Percentiles rank a stretch among this genome's conserved stretches.
Conservation (phyloP, 2,888 invertebrate species). For the Nudaria mundana region DNA sequence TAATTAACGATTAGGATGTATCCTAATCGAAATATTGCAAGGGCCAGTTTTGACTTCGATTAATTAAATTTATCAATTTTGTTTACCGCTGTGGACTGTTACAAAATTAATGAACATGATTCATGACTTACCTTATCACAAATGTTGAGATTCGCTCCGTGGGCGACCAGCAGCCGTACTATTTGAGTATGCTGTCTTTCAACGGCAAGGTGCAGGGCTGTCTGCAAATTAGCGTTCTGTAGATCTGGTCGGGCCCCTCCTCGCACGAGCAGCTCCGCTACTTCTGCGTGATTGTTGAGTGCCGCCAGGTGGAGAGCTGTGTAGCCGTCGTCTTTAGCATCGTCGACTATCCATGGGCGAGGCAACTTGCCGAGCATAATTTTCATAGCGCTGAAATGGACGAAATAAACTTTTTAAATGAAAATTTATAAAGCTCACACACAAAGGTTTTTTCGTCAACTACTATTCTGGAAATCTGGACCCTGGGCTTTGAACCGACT, state of each 20-base stretch:
- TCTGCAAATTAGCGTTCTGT: conserved; percentile 97
- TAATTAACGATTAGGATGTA: too few species aligned
- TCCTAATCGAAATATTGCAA: too few species aligned
- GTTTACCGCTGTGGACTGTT: too few species aligned
- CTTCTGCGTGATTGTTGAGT: conserved; percentile 98
- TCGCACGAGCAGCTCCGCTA: conserved; percentile 93
- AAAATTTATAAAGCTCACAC: too few species aligned
- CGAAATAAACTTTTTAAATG: too few species aligned
- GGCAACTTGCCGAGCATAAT: conserved; percentile 95
- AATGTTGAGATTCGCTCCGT: conserved; percentile 96
- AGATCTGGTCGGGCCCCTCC: conserved; percentile 97
- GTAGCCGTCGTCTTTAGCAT: conserved; percentile 99
- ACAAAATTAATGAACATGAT: too few species aligned
- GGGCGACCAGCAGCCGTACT: conserved; percentile 94
- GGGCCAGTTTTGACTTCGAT: too few species aligned
- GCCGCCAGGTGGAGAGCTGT: conserved; percentile 97
- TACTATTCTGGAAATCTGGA: too few species aligned
- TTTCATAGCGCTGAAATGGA: conserved; percentile 93
- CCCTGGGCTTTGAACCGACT: too few species aligned
- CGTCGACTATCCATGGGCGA: conserved; percentile 98
- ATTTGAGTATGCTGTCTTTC: conserved; percentile 99
- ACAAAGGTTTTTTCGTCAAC: too few species aligned
- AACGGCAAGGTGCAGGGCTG: conserved; percentile 95
- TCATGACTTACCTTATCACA: conserved; percentile 91
- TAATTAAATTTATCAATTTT: too few species aligned